Evolutionary conservation across 2,888 invertebrate genomes (phyloP), one percentile per base, ranked within the genome.

Genomic region (Aspidiotus destructor): DNA sequence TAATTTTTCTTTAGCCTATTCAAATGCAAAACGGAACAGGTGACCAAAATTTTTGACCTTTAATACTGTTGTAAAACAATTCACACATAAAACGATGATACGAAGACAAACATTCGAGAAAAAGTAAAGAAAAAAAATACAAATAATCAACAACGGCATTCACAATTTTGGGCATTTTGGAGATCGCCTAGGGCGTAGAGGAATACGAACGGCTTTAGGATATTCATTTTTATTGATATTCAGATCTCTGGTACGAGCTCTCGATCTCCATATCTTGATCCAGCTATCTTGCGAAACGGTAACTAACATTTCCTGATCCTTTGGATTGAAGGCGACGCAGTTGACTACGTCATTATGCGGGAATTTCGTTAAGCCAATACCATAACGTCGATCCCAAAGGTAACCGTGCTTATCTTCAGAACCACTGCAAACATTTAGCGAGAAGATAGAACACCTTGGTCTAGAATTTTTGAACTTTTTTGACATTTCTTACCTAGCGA

Each of bases 331-430:
- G 3, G 91, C 90, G 1, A 91, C 90, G 17, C 87, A 87, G 78
- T 90, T 91, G 0, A 91, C 91, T 9, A 90, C 89, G 77, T 89
- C 89, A 0, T 78, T 77, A 76, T 92, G 91, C 5, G 86, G 87
- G 73, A 86, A 86, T 74, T 86, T 86, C 0, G 85, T 84, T 70
- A 92, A 77, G 74, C 87, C 87, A 7, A 86, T 81, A 7, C 89
- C 89, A 75, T 90, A 91, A 75, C 89, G 89, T 64, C 90, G 80
- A 75, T 92, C 91, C 91, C 91, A 92, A 16, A 91, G 76, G 76
- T 89, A 89, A 2, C 88, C 90, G 75, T 87, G 86, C 74, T 85
- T 85, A 75, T 90, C 89, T 78, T 91, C 90, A 41, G 90, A 88
- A 10, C 91, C 91, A 78, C 90, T 89, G 10, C n/a, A 41, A 57